Conservation (phyloP, 2,888 invertebrate species). For the Cheilosia pagana region DNA sequence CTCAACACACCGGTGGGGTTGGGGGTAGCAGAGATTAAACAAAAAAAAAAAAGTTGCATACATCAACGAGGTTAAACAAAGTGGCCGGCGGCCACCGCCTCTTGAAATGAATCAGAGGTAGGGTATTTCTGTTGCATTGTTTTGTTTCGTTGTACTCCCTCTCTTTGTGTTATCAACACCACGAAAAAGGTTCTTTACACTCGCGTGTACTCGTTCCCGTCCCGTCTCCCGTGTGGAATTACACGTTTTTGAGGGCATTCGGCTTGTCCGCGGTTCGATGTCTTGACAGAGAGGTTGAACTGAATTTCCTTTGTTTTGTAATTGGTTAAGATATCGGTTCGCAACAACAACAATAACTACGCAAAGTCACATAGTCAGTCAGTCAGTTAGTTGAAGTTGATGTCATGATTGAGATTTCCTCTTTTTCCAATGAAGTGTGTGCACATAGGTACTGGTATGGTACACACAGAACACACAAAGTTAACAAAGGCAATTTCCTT, state of each 20-base stretch:
- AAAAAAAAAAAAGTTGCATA: constrained; percentile 58
- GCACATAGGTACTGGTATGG: constrained; percentile 2
- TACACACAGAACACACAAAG: constrained; percentile 14
- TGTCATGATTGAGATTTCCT: constrained; percentile 66
- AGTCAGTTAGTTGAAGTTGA: constrained; percentile 56
- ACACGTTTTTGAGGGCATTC: constrained; percentile 65
- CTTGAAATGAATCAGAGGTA: constrained; percentile 66
- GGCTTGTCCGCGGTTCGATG: constrained; percentile 40
- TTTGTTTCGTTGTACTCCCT: constrained; percentile 6
- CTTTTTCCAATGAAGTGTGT: constrained; percentile 35
- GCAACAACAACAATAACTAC: constrained; percentile 54
- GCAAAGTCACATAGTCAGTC: constrained; percentile 30
- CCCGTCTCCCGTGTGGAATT: constrained; percentile 58
- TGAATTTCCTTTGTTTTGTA: constrained; percentile 69
- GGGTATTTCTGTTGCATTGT: constrained; percentile 47
- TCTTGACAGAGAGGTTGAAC: constrained; percentile 55
- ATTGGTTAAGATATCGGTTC: constrained; percentile 68
- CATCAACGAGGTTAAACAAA: constrained; percentile 73
- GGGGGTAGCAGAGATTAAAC: constrained; percentile 31
- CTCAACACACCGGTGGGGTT: constrained; percentile 9
- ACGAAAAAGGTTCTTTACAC: constrained; percentile 58
- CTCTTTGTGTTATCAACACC: constrained; percentile 68
- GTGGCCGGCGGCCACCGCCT: constrained; percentile 66
- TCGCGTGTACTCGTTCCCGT: constrained; percentile 32
- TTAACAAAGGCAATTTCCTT: constrained; percentile 41